Conservation (phyloP, 2,113 vertebrate species). For the Rattus rattus region DNA sequence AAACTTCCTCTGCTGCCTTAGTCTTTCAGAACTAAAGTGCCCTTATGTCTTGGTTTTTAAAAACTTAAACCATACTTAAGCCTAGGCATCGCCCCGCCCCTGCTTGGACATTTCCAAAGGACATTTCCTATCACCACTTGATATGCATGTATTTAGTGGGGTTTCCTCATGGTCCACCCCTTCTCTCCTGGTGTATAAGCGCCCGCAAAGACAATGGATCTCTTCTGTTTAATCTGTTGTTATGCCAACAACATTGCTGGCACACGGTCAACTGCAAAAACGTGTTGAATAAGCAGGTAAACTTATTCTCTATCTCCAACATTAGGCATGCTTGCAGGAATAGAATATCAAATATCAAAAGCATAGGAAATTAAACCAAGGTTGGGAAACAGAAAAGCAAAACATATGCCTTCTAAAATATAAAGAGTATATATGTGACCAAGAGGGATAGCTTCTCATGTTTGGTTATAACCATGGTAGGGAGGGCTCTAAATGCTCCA, state of each 20-base stretch:
- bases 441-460: neutral
- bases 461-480: neutral
- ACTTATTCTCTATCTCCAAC: neutral
- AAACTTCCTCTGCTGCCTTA: neutral
- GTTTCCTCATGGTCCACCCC: neutral
- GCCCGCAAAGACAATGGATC: neutral
- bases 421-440: neutral
- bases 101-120: neutral
- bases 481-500: neutral
- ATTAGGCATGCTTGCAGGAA: neutral
- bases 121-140: neutral
- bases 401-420: neutral
- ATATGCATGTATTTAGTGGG: neutral
- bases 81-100: neutral
- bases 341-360: slow-evolving; percentile 9
- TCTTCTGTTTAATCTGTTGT: neutral
- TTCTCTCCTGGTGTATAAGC: neutral
- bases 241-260: neutral
- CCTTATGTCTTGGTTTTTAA: neutral
- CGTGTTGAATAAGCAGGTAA: neutral
- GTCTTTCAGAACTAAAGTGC: neutral
- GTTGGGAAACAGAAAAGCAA: neutral
- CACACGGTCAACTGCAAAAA: neutral
- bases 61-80: slow-evolving; percentile 41
- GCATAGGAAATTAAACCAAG: neutral